Evolutionary conservation across 2,888 invertebrate genomes (phyloP).

Genomic region (Perithous albicinctus): DNA sequence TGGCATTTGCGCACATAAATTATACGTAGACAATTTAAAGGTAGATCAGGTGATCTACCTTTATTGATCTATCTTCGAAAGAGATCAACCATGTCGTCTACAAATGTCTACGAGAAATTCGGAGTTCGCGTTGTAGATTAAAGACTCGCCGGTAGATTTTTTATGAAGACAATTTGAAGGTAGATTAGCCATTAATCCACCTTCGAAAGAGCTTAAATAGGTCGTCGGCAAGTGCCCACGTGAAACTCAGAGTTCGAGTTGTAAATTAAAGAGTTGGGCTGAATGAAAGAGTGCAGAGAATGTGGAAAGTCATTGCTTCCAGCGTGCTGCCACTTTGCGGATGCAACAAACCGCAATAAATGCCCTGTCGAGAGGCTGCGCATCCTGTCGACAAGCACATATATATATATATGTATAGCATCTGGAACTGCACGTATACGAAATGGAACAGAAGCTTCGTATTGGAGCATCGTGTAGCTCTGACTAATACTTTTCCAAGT

Average conservation of each 20-base stretch:
- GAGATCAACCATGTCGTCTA: neutral
- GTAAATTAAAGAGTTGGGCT: conserved; percentile 60
- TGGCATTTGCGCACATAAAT: neutral
- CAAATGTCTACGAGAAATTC: neutral
- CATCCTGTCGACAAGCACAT: too few species aligned
- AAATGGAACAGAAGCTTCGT: conserved; percentile 28
- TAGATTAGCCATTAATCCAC: conserved; percentile 10
- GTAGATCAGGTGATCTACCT: too few species aligned
- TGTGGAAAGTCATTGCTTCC: conserved; percentile 35
- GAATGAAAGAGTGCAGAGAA: conserved; percentile 46
- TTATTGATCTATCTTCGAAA: conserved; percentile 24
- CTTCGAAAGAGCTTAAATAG: conserved; percentile 10
- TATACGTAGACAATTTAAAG: neutral
- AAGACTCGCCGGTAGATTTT: too few species aligned
- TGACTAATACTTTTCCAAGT: conserved; percentile 17
- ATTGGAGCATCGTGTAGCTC: conserved; percentile 36
- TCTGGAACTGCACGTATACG: neutral
- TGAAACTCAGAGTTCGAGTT: conserved; percentile 7
- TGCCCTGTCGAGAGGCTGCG: conserved; percentile 50
- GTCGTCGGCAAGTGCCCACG: neutral
- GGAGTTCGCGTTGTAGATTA: conserved; percentile 43
- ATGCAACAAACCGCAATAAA: conserved; percentile 66
- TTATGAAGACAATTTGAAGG: neutral
- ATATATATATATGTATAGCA: too few species aligned
- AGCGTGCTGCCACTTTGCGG: conserved; percentile 50